phyloP scores from a whole-genome alignment of 2,888 invertebrate genomes.

The Ethmia dodecea region DNA sequence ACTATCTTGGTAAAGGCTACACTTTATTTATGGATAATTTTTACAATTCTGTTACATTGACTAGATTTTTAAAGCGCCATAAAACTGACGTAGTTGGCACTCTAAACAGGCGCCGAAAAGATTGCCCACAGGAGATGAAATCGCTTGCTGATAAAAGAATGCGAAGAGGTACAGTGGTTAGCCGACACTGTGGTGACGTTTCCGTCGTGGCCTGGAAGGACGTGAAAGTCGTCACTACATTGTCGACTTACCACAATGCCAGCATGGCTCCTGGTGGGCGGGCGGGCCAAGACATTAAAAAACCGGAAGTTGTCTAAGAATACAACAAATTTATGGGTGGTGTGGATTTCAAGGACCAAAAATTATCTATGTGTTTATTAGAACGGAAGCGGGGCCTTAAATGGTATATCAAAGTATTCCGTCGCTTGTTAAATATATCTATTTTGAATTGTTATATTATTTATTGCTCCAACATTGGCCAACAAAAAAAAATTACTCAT shows the following conservation, averaged over 20 bases:
- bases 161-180: constrained; percentile 3
- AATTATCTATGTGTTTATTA: constrained; percentile 14
- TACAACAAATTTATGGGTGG: constrained; percentile 17
- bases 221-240: constrained; percentile 8
- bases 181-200: constrained; percentile 9
- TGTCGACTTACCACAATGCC: constrained; percentile 11
- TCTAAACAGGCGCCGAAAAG: constrained; percentile 8
- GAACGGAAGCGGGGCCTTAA: constrained; percentile 18
- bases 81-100: constrained; percentile 19
- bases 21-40: constrained; percentile 18
- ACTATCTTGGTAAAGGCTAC: constrained; percentile 17
- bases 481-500: not conserved
- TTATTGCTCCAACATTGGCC: not conserved
- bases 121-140: constrained; percentile 8
- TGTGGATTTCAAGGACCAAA: constrained; percentile 17
- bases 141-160: not conserved
- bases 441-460: constrained; percentile 12
- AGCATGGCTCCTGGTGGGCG: constrained; percentile 4
- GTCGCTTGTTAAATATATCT: constrained; percentile 11
- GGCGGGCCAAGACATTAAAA: not conserved
- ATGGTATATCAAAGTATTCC: constrained; percentile 19
- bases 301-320: constrained; percentile 6
- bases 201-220: constrained; percentile 10
- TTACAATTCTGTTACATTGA: constrained; percentile 13
- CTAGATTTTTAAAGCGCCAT: constrained; percentile 11